A percentile compares a stretch with the other conserved stretches of the same genome.
phyloP scores from a whole-genome alignment of 2,888 invertebrate species.

The Charanyca ferruginea region DNA sequence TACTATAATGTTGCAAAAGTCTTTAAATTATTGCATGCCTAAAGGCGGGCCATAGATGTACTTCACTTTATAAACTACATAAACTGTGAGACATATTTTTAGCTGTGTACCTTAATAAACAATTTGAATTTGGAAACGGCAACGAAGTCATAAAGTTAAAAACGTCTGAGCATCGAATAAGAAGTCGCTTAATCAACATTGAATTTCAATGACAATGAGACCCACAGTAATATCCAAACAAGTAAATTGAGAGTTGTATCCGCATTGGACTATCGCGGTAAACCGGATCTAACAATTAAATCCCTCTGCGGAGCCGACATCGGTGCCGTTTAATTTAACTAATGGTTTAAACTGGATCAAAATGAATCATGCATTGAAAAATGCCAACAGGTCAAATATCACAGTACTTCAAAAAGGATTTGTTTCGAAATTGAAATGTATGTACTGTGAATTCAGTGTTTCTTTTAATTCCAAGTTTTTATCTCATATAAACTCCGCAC shows the following conservation, averaged over 20 bases:
- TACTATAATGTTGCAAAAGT: no score
- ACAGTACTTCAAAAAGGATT: conserved; percentile 18
- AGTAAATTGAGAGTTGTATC: conserved; percentile 5
- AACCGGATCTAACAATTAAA: conserved; percentile 30
- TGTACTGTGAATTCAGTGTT: conserved; percentile 2
- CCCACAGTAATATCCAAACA: conserved; percentile 12
- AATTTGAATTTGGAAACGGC: no score
- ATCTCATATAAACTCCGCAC: no score
- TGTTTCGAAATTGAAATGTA: conserved; percentile 13
- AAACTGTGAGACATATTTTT: no score
- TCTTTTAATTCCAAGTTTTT: background rate
- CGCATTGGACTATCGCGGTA: conserved; percentile 1
- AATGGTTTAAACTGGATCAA: conserved; percentile 30
- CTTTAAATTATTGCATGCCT: no score
- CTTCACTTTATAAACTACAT: no score
- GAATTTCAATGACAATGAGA: background rate
- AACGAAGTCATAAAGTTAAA: no score
- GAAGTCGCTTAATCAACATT: background rate
- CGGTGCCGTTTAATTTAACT: conserved; percentile 21
- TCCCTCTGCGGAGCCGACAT: conserved; percentile 8
- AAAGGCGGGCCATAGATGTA: no score
- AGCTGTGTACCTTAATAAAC: no score
- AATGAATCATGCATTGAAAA: conserved; percentile 19
- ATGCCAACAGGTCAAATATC: conserved; percentile 22
- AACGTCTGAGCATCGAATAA: no score